Conservation (phyloP, 1,140 invertebrate species). For the Lepidostoma basale region DNA sequence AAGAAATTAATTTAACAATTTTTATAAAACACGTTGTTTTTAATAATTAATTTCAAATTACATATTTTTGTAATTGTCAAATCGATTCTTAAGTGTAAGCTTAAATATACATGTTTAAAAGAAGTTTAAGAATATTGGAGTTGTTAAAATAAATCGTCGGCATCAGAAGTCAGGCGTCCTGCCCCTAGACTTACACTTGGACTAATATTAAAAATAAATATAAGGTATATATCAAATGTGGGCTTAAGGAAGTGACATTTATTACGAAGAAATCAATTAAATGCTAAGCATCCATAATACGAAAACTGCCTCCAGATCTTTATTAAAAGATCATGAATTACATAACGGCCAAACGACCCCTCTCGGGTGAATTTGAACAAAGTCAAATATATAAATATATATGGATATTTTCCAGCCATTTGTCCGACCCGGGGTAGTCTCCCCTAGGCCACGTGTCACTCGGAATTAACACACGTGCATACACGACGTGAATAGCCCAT, state of each 20-base stretch:
- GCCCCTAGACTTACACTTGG: no score
- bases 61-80: no score
- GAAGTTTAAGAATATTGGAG: no score
- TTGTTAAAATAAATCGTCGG: no score
- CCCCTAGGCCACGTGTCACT: conserved; percentile 4
- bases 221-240: not conserved
- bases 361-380: not conserved
- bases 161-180: no score
- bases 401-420: conserved; percentile 6
- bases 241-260: not conserved
- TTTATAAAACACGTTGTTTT: no score
- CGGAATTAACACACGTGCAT: conserved; percentile 13
- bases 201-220: no score
- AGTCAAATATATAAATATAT: not conserved
- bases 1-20: no score
- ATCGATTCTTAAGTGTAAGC: no score
- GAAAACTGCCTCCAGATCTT: not conserved
- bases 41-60: no score
- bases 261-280: not conserved
- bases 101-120: no score
- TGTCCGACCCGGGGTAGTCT: not conserved
- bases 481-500: conserved; percentile 3
- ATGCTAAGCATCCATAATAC: not conserved
- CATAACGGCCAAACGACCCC: not conserved
- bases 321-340: no score